Conservation (phyloP, 2,113 vertebrate species). For the Ammospiza caudacuta region DNA sequence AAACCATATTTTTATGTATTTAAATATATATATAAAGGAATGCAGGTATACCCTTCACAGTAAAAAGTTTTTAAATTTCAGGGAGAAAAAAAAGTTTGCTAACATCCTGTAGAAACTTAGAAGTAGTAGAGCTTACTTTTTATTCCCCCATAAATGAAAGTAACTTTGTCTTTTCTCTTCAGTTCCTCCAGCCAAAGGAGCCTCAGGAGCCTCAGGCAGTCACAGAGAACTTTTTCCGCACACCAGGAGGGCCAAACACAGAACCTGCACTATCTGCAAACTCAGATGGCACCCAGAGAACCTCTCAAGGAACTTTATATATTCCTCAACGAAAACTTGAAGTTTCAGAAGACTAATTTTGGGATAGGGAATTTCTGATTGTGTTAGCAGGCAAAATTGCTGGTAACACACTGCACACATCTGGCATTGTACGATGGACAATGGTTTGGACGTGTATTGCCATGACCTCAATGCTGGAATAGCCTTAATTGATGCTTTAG, state of each 20-base stretch:
- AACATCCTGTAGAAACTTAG: not conserved
- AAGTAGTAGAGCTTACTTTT: not conserved
- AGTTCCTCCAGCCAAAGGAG: slow-evolving; percentile 80
- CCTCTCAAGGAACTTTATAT: slow-evolving; percentile 70
- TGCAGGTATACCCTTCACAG: not conserved
- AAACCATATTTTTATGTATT: not conserved
- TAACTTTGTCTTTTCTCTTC: not conserved
- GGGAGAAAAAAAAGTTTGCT: not conserved
- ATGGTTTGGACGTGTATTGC: slow-evolving; percentile 23
- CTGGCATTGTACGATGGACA: not conserved
- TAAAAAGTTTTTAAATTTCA: not conserved
- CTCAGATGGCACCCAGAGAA: slow-evolving; percentile 47
- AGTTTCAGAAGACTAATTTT: slow-evolving; percentile 80
- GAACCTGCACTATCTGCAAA: slow-evolving; percentile 57
- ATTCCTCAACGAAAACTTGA: slow-evolving; percentile 90
- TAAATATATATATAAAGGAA: not conserved
- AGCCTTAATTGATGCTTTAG: slow-evolving; percentile 39
- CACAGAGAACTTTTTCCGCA: slow-evolving; percentile 87
- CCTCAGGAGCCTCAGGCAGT: slow-evolving; percentile 77
- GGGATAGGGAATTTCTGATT: not conserved
- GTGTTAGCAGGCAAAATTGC: not conserved
- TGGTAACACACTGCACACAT: not conserved
- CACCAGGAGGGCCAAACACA: slow-evolving; percentile 77
- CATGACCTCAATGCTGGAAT: slow-evolving; percentile 44
- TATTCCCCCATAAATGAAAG: not conserved